Evolutionary conservation across 2,113 vertebrate species (phyloP).

Genomic region (Telmatochromis sp.): DNA sequence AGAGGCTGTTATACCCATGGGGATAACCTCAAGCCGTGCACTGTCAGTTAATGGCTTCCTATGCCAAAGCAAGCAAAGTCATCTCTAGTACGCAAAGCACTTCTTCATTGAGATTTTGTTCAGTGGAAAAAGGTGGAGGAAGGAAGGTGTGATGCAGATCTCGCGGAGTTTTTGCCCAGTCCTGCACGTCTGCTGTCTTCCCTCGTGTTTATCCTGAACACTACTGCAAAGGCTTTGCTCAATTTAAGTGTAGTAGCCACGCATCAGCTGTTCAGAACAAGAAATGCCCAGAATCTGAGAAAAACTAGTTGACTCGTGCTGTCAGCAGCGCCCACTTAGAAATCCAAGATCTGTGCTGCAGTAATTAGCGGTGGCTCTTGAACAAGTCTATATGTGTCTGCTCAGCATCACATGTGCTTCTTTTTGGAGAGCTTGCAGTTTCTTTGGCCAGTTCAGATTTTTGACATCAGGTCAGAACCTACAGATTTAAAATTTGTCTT

Average conservation of each 20-base stretch:
- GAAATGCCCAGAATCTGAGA: neutral
- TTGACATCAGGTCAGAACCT: neutral
- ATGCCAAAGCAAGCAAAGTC: slow-evolving; percentile 25
- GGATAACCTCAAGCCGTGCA: slow-evolving; percentile 36
- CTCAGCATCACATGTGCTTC: neutral
- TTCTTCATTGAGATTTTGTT: slow-evolving; percentile 22
- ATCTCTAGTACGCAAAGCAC: slow-evolving; percentile 7
- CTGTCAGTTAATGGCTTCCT: slow-evolving; percentile 45
- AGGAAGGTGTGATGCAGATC: slow-evolving; percentile 22
- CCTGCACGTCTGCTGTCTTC: neutral
- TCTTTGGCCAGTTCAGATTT: neutral
- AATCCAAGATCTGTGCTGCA: neutral
- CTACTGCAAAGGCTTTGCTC: neutral
- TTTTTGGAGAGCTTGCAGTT: neutral
- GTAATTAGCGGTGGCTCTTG: neutral
- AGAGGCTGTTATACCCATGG: slow-evolving; percentile 42
- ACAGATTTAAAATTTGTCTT: neutral
- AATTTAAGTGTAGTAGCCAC: neutral
- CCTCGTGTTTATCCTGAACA: neutral
- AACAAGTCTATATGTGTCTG: neutral
- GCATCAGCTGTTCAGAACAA: neutral
- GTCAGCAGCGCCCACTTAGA: neutral
- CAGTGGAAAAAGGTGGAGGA: neutral
- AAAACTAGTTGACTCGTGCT: neutral
- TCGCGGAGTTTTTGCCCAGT: neutral